Evolutionary conservation across 2,797 vertebrate genomes (phyloP).

Genomic region (Eulemur coronatus): DNA sequence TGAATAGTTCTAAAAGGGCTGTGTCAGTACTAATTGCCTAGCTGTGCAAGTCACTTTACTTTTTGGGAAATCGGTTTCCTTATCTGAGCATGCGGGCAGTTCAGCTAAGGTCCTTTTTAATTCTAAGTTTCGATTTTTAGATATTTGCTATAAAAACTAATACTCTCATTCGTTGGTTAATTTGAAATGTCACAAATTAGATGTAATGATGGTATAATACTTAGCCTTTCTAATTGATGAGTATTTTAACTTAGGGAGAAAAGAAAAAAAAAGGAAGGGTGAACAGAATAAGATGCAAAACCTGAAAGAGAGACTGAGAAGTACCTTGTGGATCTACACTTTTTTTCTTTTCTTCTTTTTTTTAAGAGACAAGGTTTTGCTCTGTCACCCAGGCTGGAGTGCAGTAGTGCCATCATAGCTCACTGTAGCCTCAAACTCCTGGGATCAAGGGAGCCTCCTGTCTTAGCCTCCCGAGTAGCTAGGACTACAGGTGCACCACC

Average conservation of each 20-base stretch:
- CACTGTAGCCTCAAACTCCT: background rate
- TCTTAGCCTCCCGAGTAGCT: background rate
- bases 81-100: background rate
- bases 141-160: slow-evolving; percentile 6
- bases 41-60: background rate
- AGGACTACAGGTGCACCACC: background rate
- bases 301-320: background rate
- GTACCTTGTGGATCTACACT: background rate
- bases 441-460: background rate
- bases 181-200: background rate
- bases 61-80: background rate
- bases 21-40: background rate
- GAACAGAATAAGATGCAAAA: background rate
- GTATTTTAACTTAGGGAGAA: background rate
- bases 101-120: background rate
- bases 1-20: background rate
- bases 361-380: background rate
- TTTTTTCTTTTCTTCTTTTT: background rate
- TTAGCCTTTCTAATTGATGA: background rate
- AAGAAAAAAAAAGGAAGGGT: background rate
- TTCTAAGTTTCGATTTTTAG: background rate
- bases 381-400: background rate
- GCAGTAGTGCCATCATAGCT: background rate
- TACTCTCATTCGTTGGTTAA: background rate
- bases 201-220: background rate